Conservation (phyloP, 2,888 invertebrate species). For the Cosmia trapezina region DNA sequence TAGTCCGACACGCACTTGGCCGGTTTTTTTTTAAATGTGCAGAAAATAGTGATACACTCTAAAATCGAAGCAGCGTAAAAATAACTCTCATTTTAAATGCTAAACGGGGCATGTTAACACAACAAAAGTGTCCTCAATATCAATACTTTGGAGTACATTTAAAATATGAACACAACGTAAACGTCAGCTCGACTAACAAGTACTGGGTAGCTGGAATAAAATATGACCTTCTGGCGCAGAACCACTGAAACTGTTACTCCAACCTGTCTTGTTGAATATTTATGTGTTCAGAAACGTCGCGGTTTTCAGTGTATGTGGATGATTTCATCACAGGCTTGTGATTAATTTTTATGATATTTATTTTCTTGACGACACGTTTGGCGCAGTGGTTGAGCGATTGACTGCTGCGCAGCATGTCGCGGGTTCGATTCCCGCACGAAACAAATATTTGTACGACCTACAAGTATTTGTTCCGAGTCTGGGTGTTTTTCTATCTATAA, state of each 20-base stretch:
- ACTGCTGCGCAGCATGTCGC: no score
- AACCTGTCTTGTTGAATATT: conserved; percentile 62
- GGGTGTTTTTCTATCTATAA: no score
- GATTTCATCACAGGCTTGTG: conserved; percentile 35
- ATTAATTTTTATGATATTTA: conserved; percentile 32
- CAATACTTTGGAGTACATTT: conserved; percentile 58
- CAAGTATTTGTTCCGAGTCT: no score
- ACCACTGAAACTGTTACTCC: conserved; percentile 62
- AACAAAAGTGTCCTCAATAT: conserved; percentile 16
- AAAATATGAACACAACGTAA: conserved; percentile 64
- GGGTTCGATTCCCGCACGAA: no score
- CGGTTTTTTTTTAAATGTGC: neutral
- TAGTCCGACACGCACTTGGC: no score
- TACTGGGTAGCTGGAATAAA: conserved; percentile 64
- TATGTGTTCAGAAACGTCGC: conserved; percentile 57
- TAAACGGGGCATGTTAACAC: neutral
- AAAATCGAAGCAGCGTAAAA: conserved; percentile 2
- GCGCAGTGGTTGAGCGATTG: no score
- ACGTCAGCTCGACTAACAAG: conserved; percentile 66
- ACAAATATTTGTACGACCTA: no score
- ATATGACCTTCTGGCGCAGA: conserved; percentile 65
- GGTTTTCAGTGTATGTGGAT: conserved; percentile 43
- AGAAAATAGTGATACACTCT: neutral
- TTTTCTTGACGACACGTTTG: no score
- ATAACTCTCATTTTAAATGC: conserved; percentile 14